Conservation (phyloP, 2,888 invertebrate species). For the Lithophane leautieri region DNA sequence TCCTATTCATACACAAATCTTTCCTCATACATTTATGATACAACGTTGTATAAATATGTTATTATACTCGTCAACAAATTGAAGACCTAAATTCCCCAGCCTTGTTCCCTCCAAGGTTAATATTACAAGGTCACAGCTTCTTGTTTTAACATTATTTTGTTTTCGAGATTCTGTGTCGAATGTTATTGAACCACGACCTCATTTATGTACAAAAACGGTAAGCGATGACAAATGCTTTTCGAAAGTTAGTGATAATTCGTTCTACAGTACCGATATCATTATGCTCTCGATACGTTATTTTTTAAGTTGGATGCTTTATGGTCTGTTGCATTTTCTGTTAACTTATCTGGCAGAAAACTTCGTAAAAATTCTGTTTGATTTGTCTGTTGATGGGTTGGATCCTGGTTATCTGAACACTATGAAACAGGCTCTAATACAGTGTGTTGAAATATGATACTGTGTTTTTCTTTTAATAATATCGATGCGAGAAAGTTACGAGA, state of each 20-base stretch:
- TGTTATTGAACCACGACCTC: conserved; percentile 55
- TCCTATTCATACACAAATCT: not conserved
- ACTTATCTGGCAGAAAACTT: not conserved
- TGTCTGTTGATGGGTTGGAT: not conserved
- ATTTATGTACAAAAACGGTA: conserved; percentile 42
- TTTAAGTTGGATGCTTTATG: conserved; percentile 22
- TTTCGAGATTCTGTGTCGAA: conserved; percentile 52
- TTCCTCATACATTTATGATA: not conserved
- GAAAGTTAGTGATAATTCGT: conserved; percentile 54
- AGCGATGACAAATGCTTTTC: conserved; percentile 50
- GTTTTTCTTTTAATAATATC: not conserved
- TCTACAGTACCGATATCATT: conserved; percentile 14
- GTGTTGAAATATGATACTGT: conserved; percentile 4
- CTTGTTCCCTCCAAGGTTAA: conserved; percentile 37
- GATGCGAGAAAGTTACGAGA: not conserved
- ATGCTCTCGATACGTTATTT: conserved; percentile 18
- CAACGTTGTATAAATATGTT: not conserved
- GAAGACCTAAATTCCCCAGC: conserved; percentile 36
- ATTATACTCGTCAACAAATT: conserved; percentile 10
- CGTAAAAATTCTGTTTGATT: not conserved
- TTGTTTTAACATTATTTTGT: conserved; percentile 37
- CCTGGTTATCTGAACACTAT: too few species aligned
- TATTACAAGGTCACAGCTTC: conserved; percentile 43
- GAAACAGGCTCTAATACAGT: not conserved
- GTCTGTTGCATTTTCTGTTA: not conserved